A percentile compares a stretch with the other conserved stretches of the same genome.
Evolutionary conservation across 2,113 vertebrate species (phyloP).

Genomic region (Phylloscopus trochilus): DNA sequence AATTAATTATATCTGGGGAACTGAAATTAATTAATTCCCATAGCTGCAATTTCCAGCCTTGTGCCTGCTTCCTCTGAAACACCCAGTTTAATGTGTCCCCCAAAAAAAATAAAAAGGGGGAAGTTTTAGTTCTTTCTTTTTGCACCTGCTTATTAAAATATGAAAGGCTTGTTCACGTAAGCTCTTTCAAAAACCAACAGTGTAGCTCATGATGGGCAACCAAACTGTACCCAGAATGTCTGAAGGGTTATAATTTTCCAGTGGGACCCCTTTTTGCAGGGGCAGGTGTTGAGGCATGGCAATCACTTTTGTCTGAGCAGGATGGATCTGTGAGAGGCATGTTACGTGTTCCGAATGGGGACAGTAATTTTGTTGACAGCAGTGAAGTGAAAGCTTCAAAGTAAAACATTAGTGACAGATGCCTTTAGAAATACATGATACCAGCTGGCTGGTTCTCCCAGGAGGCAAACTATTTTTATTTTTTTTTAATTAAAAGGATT

Average conservation of each 20-base stretch:
- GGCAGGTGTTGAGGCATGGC: neutral
- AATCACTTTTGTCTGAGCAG: neutral
- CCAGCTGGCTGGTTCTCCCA: slow-evolving; percentile 7
- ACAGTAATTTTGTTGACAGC: slow-evolving; percentile 9
- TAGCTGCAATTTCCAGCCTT: neutral
- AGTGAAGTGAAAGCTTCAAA: slow-evolving; percentile 9
- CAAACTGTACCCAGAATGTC: neutral
- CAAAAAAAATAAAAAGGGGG: neutral
- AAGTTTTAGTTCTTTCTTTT: neutral
- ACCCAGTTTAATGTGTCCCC: neutral
- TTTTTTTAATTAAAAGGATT: slow-evolving; percentile 10
- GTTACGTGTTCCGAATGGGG: neutral
- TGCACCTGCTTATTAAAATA: slow-evolving; percentile 60
- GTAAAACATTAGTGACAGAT: neutral
- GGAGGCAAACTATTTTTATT: neutral
- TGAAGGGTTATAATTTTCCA: neutral
- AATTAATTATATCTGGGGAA: too few species aligned
- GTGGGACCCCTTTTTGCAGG: neutral
- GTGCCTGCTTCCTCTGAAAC: neutral
- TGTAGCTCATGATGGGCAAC: neutral
- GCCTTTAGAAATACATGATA: slow-evolving; percentile 3
- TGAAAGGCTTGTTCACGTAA: neutral
- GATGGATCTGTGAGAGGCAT: neutral
- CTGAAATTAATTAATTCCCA: neutral
- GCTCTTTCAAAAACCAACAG: neutral